Evolutionary conservation across 2,888 invertebrate genomes (phyloP).

Genomic region (Polietes domitor): DNA sequence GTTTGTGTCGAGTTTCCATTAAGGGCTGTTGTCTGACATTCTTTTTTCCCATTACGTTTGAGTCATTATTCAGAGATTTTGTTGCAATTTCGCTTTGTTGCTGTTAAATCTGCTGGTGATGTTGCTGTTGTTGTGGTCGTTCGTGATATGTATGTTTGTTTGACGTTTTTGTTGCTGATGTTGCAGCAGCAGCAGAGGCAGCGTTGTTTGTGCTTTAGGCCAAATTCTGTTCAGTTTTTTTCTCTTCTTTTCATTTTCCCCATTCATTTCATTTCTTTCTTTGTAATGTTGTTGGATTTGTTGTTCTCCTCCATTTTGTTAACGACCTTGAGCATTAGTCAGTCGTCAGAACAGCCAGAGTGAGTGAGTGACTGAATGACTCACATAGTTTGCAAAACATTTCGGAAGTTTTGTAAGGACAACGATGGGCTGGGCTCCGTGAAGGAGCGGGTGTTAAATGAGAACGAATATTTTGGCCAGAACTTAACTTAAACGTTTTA

Average conservation of each 20-base stretch:
- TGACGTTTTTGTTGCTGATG: not conserved
- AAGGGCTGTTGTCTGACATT: constrained; percentile 64
- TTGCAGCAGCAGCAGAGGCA: no score
- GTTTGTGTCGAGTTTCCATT: constrained; percentile 41
- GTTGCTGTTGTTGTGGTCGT: not conserved
- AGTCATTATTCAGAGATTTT: constrained; percentile 16
- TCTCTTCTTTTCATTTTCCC: constrained; percentile 50
- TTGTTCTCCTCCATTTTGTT: constrained; percentile 49
- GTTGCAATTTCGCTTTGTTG: constrained; percentile 6
- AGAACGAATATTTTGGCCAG: constrained; percentile 29
- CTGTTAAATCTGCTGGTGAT: not conserved
- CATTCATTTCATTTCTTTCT: constrained; percentile 13
- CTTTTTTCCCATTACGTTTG: constrained; percentile 37
- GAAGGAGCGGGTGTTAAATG: not conserved
- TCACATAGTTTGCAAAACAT: constrained; percentile 27
- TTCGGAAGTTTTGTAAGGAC: not conserved
- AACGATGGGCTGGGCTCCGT: not conserved
- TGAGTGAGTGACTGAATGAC: constrained; percentile 15
- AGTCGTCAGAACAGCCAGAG: not conserved
- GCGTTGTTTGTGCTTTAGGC: not conserved
- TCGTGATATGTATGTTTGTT: not conserved
- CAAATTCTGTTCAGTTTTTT: constrained; percentile 31
- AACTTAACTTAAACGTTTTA: constrained; percentile 16
- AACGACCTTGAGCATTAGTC: constrained; percentile 67
- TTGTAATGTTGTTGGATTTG: constrained; percentile 21